Conservation (phyloP, 2,113 vertebrate species). For the Rhabdomys dilectus region DNA sequence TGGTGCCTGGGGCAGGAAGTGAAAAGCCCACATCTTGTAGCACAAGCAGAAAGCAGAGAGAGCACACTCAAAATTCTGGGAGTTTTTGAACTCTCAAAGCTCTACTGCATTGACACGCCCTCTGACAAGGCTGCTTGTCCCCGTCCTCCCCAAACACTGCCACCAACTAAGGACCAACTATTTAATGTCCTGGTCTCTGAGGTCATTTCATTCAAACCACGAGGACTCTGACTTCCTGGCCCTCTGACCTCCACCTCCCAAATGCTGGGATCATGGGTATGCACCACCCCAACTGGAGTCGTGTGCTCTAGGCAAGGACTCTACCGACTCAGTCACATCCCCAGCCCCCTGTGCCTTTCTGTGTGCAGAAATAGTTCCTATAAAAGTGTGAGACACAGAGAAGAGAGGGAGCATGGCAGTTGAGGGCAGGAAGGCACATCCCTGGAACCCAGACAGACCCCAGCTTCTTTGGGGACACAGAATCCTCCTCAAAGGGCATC, state of each 20-base stretch:
- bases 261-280: neutral
- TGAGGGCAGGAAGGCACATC: fast-evolving
- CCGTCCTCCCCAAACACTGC: neutral
- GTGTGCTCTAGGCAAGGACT: neutral
- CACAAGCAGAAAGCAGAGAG: neutral
- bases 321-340: too few species aligned
- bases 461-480: neutral
- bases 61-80: neutral
- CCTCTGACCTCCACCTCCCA: neutral
- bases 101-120: neutral
- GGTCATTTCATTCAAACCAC: neutral
- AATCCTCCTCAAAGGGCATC: neutral
- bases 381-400: too few species aligned
- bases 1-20: neutral
- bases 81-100: neutral
- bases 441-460: neutral
- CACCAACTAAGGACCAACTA: neutral
- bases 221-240: neutral
- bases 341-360: neutral
- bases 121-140: neutral
- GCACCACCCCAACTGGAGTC: neutral
- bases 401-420: fast-evolving
- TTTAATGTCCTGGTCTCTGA: neutral
- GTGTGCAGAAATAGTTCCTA: neutral
- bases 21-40: neutral